Conservation (phyloP, 2,113 vertebrate species). For the Natator depressus region DNA sequence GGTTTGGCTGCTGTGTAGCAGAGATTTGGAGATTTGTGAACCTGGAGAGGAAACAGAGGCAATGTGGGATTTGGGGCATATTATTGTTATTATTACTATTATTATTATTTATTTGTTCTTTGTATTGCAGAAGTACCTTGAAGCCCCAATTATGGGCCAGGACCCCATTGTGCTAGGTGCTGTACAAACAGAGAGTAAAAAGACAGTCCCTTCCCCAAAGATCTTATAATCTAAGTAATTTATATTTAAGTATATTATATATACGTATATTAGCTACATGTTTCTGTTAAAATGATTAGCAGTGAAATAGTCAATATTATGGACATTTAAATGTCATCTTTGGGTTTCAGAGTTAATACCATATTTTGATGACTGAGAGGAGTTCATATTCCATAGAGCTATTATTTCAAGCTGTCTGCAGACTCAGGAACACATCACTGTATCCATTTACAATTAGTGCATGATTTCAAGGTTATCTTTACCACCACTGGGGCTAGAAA, state of each 20-base stretch:
- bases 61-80: conserved; percentile 15
- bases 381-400: not conserved
- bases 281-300: not conserved
- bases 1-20: not conserved
- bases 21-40: not conserved
- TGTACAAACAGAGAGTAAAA: not conserved
- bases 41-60: not conserved
- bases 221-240: not conserved
- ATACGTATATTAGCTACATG: not conserved
- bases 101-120: not conserved
- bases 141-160: not conserved
- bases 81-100: not conserved
- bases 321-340: not conserved
- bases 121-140: not conserved
- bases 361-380: accelerated
- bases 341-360: not conserved
- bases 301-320: not conserved
- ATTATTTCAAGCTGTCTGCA: conserved; percentile 5
- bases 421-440: not conserved
- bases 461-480: not conserved
- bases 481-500: not conserved
- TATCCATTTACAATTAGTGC: not conserved
- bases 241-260: not conserved
- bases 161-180: not conserved
- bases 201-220: not conserved